Evolutionary conservation across 2,113 vertebrate species (phyloP).

Genomic region (Neopipo cinnamomea): DNA sequence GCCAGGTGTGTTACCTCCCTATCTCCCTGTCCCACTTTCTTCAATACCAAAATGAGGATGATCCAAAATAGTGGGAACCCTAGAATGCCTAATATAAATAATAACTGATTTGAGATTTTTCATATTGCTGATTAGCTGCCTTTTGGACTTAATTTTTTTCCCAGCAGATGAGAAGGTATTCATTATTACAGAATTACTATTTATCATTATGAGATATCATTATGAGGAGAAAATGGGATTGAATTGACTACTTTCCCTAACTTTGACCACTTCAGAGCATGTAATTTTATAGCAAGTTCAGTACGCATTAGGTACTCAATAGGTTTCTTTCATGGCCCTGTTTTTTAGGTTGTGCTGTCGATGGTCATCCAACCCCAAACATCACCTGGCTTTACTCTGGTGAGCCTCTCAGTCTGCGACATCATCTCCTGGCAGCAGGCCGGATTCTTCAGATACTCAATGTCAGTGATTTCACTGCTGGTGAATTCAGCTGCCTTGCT

Average conservation of each 20-base stretch:
- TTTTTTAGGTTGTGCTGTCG: conserved; percentile 76
- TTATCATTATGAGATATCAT: not conserved
- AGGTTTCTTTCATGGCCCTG: not conserved
- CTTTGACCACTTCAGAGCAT: not conserved
- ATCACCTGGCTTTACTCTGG: conserved; percentile 78
- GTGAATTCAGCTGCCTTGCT: conserved; percentile 79
- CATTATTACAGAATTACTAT: not conserved
- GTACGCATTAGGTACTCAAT: not conserved
- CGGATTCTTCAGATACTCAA: conserved; percentile 75
- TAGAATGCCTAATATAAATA: not conserved
- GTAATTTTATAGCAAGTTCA: not conserved
- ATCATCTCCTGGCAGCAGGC: conserved; percentile 69
- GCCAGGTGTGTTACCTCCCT: not conserved
- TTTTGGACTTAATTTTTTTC: not conserved
- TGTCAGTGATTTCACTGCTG: conserved; percentile 56
- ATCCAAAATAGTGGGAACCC: not conserved
- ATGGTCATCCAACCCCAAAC: conserved; percentile 72
- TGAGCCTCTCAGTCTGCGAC: conserved; percentile 39
- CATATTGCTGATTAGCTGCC: not conserved
- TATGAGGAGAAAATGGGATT: not conserved
- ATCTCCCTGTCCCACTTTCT: not conserved
- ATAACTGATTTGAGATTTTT: not conserved
- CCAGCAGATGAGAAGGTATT: not conserved
- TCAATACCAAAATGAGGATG: not conserved
- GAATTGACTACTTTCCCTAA: rapidly evolving